Conservation (phyloP, 2,113 vertebrate genomes). For the Periophthalmodon schlosseri region DNA sequence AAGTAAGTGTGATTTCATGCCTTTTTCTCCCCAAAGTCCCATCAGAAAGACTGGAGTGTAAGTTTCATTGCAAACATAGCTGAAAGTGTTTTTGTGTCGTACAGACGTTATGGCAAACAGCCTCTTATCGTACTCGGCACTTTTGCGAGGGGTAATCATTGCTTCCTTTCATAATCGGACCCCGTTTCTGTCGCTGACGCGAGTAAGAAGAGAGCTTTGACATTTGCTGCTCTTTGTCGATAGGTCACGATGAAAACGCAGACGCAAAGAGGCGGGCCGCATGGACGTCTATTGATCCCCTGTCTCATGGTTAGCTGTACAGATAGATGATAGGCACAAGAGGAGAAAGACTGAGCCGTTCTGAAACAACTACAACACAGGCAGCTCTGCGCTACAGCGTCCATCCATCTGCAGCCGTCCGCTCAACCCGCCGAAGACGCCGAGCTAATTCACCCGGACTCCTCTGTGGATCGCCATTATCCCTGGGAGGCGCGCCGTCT, state of each 20-base stretch:
- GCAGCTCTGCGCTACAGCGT: constrained; percentile 28
- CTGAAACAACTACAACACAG: constrained; percentile 52
- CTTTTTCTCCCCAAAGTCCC: not conserved
- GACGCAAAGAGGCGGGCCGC: constrained; percentile 41
- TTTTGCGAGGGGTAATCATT: constrained; percentile 17
- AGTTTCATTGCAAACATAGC: not conserved
- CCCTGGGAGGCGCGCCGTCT: constrained; percentile 55
- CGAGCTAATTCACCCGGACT: constrained; percentile 63
- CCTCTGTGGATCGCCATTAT: constrained; percentile 63
- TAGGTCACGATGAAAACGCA: constrained; percentile 67
- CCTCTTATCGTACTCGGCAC: not conserved
- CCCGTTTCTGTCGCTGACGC: constrained; percentile 43
- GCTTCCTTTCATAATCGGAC: constrained; percentile 60
- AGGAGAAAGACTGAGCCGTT: constrained; percentile 34
- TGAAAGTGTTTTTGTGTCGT: not conserved
- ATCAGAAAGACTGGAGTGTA: not conserved
- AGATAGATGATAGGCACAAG: constrained; percentile 55
- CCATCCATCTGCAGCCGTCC: constrained; percentile 45
- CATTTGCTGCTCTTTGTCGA: constrained; percentile 69
- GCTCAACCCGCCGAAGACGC: constrained; percentile 39
- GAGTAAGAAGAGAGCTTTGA: constrained; percentile 67
- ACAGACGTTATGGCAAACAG: not conserved
- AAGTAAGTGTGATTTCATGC: not conserved
- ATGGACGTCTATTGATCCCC: constrained; percentile 64
- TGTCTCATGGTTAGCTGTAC: constrained; percentile 50